A percentile compares a stretch with the other conserved stretches of the same genome.
These are phyloP conservation scores for Euphonia xanthogaster DNA, from an alignment of 2,797 vertebrate genomes.

Conservation along the genomic window DNA sequence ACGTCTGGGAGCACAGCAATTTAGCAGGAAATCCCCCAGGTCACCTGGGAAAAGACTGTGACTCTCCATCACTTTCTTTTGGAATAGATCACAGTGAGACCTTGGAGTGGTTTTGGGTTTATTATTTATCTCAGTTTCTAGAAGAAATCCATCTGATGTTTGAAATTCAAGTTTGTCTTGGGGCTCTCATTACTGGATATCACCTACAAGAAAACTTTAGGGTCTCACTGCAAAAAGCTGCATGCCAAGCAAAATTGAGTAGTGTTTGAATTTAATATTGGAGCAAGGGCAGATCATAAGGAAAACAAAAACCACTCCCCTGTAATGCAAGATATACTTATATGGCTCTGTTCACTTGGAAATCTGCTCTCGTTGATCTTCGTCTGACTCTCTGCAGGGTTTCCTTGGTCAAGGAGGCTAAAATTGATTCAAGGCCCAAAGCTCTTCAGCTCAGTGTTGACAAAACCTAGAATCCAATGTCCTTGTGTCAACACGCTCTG, in stretches of 20 bases:
- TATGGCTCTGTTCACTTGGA: conserved; percentile 54
- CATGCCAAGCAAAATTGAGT: conserved; percentile 12
- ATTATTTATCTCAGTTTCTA: neutral
- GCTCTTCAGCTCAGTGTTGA: conserved; percentile 43
- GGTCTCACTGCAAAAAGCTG: neutral
- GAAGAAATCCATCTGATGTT: neutral
- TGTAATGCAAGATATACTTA: conserved; percentile 52
- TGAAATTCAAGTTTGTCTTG: neutral
- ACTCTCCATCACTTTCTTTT: neutral
- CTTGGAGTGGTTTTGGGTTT: neutral
- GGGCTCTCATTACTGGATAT: neutral
- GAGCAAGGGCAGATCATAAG: neutral
- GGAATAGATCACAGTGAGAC: neutral
- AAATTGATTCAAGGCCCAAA: conserved; percentile 64
- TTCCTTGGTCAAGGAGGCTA: conserved; percentile 58
- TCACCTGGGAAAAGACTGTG: neutral
- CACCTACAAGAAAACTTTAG: neutral
- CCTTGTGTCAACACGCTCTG: conserved; percentile 53
- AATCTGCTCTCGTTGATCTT: conserved; percentile 56
- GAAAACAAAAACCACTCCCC: conserved; percentile 43
- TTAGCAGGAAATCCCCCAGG: neutral
- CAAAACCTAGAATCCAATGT: conserved; percentile 43
- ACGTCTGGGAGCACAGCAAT: neutral
- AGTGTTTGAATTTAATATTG: conserved; percentile 32
- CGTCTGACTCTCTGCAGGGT: conserved; percentile 45